phyloP scores from a whole-genome alignment of 2,113 vertebrate genomes.

The Ahaetulla prasina region DNA sequence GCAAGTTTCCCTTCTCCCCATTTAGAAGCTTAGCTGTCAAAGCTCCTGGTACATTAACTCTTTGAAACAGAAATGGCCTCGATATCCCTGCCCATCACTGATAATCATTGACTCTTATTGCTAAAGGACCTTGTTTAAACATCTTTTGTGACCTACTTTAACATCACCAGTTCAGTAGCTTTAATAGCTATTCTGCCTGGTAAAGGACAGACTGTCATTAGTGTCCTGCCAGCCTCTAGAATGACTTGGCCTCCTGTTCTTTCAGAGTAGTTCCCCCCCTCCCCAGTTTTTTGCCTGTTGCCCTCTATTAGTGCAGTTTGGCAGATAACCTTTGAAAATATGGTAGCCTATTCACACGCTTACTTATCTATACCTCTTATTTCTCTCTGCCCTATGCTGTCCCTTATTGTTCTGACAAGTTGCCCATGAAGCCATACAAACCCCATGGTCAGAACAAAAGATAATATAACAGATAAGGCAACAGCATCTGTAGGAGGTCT shows the following conservation, averaged over 20 bases:
- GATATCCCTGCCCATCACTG: not conserved
- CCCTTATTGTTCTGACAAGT: not conserved
- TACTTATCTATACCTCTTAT: not conserved
- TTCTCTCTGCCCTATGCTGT: not conserved
- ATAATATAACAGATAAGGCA: not conserved
- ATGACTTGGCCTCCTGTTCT: not conserved
- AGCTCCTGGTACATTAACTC: not conserved
- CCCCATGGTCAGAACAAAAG: no score
- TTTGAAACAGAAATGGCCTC: not conserved
- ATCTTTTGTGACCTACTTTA: not conserved
- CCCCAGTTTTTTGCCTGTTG: not conserved
- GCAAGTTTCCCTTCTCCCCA: not conserved
- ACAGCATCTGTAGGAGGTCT: not conserved
- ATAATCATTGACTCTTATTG: not conserved
- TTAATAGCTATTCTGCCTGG: not conserved
- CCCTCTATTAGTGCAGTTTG: not conserved
- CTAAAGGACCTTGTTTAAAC: not conserved
- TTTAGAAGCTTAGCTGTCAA: not conserved
- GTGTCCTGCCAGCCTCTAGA: not conserved
- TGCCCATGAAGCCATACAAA: not conserved
- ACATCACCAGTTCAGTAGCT: not conserved
- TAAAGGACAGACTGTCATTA: conserved; percentile 11
- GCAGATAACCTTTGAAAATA: not conserved
- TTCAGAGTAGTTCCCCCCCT: not conserved
- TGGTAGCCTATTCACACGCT: not conserved